Evolutionary conservation across 2,888 invertebrate species (phyloP).

Genomic region (Ophioninae sp.): DNA sequence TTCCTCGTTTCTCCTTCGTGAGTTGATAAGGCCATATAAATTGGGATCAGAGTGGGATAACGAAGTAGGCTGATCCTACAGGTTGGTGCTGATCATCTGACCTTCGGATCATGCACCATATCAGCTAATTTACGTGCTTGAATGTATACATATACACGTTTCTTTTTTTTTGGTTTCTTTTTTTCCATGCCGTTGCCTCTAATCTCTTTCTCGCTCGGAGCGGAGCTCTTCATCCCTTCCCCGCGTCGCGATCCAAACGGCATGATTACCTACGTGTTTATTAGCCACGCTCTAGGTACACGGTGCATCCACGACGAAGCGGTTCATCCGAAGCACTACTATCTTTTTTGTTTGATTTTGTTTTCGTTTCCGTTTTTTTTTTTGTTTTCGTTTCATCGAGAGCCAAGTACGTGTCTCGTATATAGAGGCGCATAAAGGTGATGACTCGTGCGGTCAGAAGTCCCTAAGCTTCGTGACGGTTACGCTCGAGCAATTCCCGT

Average conservation of each 20-base stretch:
- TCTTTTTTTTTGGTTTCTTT: not conserved
- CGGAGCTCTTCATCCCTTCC: not conserved
- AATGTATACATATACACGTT: not conserved
- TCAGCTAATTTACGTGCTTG: conserved; percentile 16
- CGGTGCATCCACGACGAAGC: conserved; percentile 4
- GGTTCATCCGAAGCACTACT: not conserved
- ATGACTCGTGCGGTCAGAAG: conserved; percentile 43
- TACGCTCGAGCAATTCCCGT: conserved; percentile 29
- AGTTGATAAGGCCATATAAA: conserved; percentile 20
- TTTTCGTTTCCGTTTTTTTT: not conserved
- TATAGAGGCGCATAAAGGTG: conserved; percentile 27
- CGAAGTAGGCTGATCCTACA: not conserved
- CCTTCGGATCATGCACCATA: conserved; percentile 8
- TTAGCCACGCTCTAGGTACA: conserved; percentile 26
- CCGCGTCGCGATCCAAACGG: conserved; percentile 7
- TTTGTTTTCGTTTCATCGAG: not conserved
- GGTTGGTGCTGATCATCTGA: conserved; percentile 4
- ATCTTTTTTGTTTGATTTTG: too few relatives aligned
- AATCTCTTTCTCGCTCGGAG: conserved; percentile 5
- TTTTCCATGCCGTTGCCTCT: not conserved
- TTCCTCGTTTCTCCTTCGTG: not conserved
- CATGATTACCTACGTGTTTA: conserved; percentile 38
- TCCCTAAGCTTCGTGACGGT: conserved; percentile 27
- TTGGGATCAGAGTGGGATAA: conserved; percentile 6
- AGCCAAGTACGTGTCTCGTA: conserved; percentile 23